Conservation (phyloP, 2,888 invertebrate species). For the Hipparchia sbordonii region DNA sequence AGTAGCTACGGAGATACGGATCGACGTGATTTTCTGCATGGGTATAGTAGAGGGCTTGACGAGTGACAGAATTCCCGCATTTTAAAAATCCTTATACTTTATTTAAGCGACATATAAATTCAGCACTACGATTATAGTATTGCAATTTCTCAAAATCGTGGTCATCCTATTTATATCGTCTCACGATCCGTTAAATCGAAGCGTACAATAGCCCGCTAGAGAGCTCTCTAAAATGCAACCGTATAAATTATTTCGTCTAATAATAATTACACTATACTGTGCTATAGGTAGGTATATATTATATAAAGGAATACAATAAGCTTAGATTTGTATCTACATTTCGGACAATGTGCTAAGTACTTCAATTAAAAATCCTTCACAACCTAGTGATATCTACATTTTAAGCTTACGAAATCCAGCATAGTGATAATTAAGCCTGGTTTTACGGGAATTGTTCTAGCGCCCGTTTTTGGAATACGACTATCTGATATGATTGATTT, state of each 20-base stretch:
- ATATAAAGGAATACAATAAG: conserved; percentile 8
- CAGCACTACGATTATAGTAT: background rate
- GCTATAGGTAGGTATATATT: background rate
- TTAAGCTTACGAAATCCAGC: too few species aligned
- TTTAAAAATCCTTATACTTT: too few species aligned
- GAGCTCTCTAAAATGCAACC: conserved; percentile 43
- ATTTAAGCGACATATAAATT: too few species aligned
- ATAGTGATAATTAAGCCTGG: too few species aligned
- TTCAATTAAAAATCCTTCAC: conserved; percentile 10
- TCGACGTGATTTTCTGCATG: too few species aligned
- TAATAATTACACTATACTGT: conserved; percentile 27
- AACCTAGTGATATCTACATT: too few species aligned
- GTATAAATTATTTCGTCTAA: conserved; percentile 33
- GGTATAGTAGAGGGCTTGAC: too few species aligned
- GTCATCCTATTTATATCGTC: conserved; percentile 59
- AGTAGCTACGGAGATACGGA: too few species aligned
- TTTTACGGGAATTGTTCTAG: too few species aligned
- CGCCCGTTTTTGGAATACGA: too few species aligned
- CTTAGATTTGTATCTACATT: conserved; percentile 11
- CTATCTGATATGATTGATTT: too few species aligned
- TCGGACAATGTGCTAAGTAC: background rate
- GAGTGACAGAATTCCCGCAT: too few species aligned
- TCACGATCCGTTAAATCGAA: conserved; percentile 68
- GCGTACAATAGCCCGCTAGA: conserved; percentile 63
- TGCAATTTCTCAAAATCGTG: conserved; percentile 26